Percentiles rank a stretch among this genome's conserved stretches.
phyloP scores from a whole-genome alignment of 2,888 invertebrate species.

The Allacma fusca region DNA sequence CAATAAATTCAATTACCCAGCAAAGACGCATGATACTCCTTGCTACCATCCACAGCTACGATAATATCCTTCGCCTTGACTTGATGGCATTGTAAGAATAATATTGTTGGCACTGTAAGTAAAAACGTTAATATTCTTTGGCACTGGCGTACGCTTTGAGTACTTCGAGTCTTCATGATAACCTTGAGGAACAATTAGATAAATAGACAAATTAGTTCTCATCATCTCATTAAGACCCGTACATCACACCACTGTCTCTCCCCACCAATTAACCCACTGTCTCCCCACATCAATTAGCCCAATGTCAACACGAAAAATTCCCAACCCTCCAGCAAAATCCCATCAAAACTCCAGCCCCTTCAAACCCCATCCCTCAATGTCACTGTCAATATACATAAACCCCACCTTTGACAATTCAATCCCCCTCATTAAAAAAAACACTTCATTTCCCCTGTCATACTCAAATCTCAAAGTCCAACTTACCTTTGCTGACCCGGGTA shows the following conservation, averaged over 20 bases:
- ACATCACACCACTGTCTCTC: not conserved
- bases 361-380: no score
- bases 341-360: no score
- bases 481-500: constrained; percentile 10
- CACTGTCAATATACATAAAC: no score
- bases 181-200: constrained; percentile 21
- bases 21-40: constrained; percentile 26
- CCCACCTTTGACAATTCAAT: no score
- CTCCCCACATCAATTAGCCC: not conserved
- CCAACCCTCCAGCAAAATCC: no score
- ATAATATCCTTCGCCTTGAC: constrained; percentile 26
- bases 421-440: no score
- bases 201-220: not conserved
- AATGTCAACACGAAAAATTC: not conserved
- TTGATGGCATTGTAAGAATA: constrained; percentile 26
- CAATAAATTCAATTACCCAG: not conserved
- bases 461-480: no score
- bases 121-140: constrained; percentile 19
- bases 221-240: not conserved
- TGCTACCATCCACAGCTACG: constrained; percentile 17
- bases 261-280: not conserved
- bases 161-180: constrained; percentile 40
- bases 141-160: constrained; percentile 14
- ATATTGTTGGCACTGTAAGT: constrained; percentile 5
- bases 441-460: no score